phyloP scores from a whole-genome alignment of 1,140 invertebrate species.

The Diuraphis noxia region DNA sequence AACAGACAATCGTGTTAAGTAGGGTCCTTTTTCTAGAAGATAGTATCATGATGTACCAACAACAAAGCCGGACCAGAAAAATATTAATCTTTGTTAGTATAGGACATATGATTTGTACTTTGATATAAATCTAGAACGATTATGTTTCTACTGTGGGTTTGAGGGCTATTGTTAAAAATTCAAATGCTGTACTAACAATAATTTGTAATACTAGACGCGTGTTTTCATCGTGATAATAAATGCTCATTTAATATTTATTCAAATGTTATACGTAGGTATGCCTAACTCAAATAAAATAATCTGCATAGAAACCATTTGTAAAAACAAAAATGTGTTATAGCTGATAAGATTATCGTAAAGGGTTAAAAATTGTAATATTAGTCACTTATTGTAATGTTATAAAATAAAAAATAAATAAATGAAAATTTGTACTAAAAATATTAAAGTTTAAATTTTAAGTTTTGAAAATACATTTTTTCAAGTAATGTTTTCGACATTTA shows the following conservation, averaged over 20 bases:
- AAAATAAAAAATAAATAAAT: not conserved
- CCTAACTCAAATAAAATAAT: not conserved
- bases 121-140: constrained; percentile 39
- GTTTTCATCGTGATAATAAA: not conserved
- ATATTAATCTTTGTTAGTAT: constrained; percentile 49
- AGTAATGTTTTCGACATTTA: not conserved
- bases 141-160: not conserved
- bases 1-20: constrained; percentile 49
- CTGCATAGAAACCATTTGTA: not conserved
- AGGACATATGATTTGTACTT: constrained; percentile 27
- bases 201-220: constrained; percentile 9
- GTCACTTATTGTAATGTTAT: not conserved
- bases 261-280: not conserved
- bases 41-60: constrained; percentile 7
- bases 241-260: not conserved
- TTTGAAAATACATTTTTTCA: not conserved
- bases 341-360: not conserved
- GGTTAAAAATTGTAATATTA: not conserved
- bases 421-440: not conserved
- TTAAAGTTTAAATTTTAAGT: not conserved
- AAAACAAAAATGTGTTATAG: not conserved
- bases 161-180: not conserved
- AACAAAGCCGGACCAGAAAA: constrained; percentile 39
- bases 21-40: not conserved
- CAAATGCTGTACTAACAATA: not conserved